phyloP scores from a whole-genome alignment of 1,140 invertebrate species.

The Trinorchestia longiramus region DNA sequence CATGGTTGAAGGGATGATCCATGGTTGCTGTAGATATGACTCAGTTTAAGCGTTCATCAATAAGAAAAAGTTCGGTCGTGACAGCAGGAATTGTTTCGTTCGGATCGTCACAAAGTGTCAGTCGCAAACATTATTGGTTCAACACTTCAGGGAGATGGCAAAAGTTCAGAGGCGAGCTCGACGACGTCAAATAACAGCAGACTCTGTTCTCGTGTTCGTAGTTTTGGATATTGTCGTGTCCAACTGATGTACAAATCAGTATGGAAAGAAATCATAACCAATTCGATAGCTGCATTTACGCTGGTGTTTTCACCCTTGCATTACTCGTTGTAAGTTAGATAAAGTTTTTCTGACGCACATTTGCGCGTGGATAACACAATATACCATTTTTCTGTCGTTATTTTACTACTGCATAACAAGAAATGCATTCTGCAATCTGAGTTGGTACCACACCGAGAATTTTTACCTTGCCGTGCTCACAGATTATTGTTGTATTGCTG shows the following conservation, averaged over 20 bases:
- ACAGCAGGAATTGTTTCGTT: conserved; percentile 5
- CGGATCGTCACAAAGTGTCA: conserved; percentile 33
- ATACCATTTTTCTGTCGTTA: background rate
- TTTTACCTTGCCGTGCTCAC: background rate
- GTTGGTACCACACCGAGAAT: background rate
- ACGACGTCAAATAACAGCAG: background rate
- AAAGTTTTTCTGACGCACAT: background rate
- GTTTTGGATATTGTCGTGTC: background rate
- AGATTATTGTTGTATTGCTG: background rate
- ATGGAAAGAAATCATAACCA: background rate
- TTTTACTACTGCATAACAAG: too few species aligned
- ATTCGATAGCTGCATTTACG: background rate
- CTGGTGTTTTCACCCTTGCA: background rate
- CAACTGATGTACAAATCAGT: background rate
- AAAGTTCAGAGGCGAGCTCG: background rate
- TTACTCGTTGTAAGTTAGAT: background rate
- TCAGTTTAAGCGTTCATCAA: conserved; percentile 21
- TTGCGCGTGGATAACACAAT: background rate
- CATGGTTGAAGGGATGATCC: background rate
- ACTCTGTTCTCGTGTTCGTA: background rate
- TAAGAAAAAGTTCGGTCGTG: conserved; percentile 36
- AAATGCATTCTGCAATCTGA: background rate
- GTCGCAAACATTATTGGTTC: conserved; percentile 39
- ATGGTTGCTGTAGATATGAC: background rate
- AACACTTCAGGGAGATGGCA: conserved; percentile 36